Percentiles rank a stretch among this genome's conserved stretches.
These are phyloP conservation scores for Lophius piscatorius DNA, from an alignment of 2,113 vertebrate genomes.

Conservation along the genomic window DNA sequence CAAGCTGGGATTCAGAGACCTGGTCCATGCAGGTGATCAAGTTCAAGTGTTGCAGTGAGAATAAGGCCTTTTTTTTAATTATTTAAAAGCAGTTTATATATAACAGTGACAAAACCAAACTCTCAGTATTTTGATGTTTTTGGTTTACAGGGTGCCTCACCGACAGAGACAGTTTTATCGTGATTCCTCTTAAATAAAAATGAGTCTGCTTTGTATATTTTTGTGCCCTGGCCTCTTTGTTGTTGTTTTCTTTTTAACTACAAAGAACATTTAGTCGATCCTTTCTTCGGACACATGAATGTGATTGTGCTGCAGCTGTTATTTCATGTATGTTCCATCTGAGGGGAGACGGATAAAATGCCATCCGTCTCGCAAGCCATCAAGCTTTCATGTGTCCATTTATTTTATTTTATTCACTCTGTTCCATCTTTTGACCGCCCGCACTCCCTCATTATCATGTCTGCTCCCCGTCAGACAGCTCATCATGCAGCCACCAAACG, in stretches of 20 bases:
- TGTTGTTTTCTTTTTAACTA: background rate
- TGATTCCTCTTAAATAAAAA: constrained; percentile 64
- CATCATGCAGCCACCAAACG: constrained; percentile 39
- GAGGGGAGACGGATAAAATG: constrained; percentile 42
- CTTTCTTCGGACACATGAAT: constrained; percentile 19
- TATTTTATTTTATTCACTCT: constrained; percentile 43
- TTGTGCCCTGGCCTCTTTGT: background rate
- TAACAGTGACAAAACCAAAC: constrained; percentile 23
- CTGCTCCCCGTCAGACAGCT: constrained; percentile 51
- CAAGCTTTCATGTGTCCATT: constrained; percentile 55
- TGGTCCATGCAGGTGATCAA: constrained; percentile 5
- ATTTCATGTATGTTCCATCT: constrained; percentile 15
- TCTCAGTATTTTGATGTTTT: constrained; percentile 46
- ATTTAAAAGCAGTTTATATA: constrained; percentile 6
- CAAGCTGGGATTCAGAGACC: background rate
- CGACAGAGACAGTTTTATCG: constrained; percentile 44
- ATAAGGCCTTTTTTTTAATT: constrained; percentile 12
- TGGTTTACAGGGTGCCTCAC: constrained; percentile 44
- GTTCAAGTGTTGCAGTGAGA: constrained; percentile 36
- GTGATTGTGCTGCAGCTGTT: background rate
- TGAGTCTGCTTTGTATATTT: constrained; percentile 43
- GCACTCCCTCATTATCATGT: constrained; percentile 61
- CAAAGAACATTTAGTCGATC: constrained; percentile 13
- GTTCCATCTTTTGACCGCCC: constrained; percentile 51
- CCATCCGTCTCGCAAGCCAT: constrained; percentile 21